phyloP scores from a whole-genome alignment of 2,113 vertebrate genomes.

The Lepus europaeus region DNA sequence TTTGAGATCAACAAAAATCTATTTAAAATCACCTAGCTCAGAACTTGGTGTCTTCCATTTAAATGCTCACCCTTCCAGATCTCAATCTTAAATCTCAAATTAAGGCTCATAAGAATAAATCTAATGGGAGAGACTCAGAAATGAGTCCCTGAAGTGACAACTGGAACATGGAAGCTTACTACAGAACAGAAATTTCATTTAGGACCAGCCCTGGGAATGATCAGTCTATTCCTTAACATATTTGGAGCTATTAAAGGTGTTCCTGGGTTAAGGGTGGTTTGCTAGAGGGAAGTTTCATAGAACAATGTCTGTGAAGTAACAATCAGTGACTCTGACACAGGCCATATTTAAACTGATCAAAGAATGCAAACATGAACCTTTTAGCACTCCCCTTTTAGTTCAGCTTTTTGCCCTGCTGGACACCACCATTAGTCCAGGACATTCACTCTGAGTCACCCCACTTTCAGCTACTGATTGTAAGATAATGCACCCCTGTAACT shows the following conservation, averaged over 20 bases:
- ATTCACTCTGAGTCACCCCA: slow-evolving; percentile 9
- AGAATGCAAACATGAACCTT: neutral
- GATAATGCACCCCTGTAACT: slow-evolving; percentile 77
- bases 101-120: neutral
- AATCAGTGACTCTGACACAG: slow-evolving; percentile 6
- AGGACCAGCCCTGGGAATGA: neutral
- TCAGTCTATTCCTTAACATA: neutral
- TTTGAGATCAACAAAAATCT: neutral
- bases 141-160: neutral
- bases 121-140: neutral
- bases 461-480: slow-evolving; percentile 83
- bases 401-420: neutral
- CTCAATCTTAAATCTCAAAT: neutral
- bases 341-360: slow-evolving; percentile 4
- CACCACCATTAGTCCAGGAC: neutral
- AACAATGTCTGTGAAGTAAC: neutral
- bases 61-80: neutral
- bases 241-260: neutral
- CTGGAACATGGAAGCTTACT: accelerated
- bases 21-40: neutral
- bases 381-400: neutral
- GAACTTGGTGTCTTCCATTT: neutral
- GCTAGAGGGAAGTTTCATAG: neutral
- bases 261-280: neutral
- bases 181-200: neutral